Conservation (phyloP, 2,888 invertebrate species). For the Temnothorax rugatulus region DNA sequence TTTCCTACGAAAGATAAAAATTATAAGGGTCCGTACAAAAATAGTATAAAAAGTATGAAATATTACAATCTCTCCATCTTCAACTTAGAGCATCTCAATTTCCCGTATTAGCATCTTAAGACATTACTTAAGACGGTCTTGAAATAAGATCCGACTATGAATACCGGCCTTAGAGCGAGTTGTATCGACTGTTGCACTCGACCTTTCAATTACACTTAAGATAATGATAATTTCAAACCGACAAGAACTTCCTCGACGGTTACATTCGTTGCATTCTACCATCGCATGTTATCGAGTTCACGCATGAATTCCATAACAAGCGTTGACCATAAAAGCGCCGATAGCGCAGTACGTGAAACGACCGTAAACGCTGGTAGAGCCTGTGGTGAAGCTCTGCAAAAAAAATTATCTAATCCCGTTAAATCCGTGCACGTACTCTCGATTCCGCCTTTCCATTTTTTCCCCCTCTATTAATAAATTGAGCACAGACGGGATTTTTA, state of each 20-base stretch:
- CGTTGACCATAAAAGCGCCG: slow-evolving; percentile 51
- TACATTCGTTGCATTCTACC: slow-evolving; percentile 34
- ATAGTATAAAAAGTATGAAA: neutral
- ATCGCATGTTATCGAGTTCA: slow-evolving; percentile 54
- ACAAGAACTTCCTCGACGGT: slow-evolving; percentile 29
- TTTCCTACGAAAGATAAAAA: neutral
- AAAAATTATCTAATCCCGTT: slow-evolving; percentile 58
- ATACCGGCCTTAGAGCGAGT: slow-evolving; percentile 7
- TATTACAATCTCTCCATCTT: neutral
- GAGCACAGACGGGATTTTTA: neutral
- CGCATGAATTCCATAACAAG: slow-evolving; percentile 54
- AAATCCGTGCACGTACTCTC: slow-evolving; percentile 48
- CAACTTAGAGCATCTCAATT: neutral
- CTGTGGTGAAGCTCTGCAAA: slow-evolving; percentile 18
- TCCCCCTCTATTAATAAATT: neutral
- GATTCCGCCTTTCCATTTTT: slow-evolving; percentile 39
- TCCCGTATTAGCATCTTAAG: too few relatives aligned
- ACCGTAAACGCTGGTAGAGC: slow-evolving; percentile 29
- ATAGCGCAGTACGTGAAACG: slow-evolving; percentile 37
- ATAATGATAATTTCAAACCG: slow-evolving; percentile 33
- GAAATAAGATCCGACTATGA: too few relatives aligned
- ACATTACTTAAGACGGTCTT: too few relatives aligned
- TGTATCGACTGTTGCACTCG: slow-evolving; percentile 12
- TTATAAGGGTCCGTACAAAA: too few relatives aligned
- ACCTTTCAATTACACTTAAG: slow-evolving; percentile 20